These are phyloP conservation scores for Gallinago stenura DNA, from an alignment of 2,797 vertebrate species.

Conservation along the genomic window DNA sequence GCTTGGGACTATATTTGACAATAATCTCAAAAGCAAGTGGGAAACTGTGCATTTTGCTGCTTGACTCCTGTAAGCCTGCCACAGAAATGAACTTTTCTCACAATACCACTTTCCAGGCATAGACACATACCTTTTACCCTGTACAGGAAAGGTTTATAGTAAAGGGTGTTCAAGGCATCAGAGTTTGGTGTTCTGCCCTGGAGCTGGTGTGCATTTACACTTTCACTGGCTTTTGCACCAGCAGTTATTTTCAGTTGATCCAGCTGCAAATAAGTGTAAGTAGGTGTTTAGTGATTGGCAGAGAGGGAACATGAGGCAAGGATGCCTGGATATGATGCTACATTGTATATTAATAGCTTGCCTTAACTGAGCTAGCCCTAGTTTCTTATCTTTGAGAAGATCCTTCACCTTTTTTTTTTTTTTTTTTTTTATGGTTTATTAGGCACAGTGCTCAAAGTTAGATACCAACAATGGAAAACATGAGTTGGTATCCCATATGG, in stretches of 20 bases:
- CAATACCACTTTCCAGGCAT: neutral
- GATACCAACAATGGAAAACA: neutral
- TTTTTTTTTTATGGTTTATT: neutral
- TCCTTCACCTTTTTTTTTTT: neutral
- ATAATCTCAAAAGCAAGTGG: neutral
- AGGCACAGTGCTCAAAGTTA: neutral
- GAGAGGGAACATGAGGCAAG: neutral
- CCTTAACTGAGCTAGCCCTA: neutral
- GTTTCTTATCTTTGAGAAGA: neutral
- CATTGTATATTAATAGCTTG: neutral
- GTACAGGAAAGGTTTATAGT: neutral
- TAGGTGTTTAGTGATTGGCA: neutral
- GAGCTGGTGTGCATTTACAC: fast-evolving
- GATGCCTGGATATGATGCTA: neutral
- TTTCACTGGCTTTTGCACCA: neutral
- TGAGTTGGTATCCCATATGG: neutral
- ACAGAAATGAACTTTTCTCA: neutral
- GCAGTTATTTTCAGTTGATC: neutral
- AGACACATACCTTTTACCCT: neutral
- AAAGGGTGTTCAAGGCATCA: neutral
- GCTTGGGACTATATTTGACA: neutral
- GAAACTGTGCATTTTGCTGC: neutral
- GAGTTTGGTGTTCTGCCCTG: neutral
- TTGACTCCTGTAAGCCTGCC: neutral
- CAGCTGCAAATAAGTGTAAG: neutral